A percentile compares a stretch with the other conserved stretches of the same genome.
Conservation (phyloP, 1,140 invertebrate genomes). For the Leucophenga varia region DNA sequence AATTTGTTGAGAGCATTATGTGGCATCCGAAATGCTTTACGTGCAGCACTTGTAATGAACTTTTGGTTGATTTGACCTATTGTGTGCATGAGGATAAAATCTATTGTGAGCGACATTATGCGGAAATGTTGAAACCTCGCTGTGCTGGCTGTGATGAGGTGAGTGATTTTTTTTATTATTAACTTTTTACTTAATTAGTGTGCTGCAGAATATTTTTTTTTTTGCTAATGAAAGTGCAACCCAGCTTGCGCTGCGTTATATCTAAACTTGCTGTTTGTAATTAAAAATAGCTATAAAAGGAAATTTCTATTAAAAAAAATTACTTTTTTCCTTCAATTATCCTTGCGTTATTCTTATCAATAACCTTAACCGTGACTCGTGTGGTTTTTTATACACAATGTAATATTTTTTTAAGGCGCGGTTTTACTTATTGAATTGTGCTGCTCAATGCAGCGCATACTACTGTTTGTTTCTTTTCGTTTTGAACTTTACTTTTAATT, state of each 20-base stretch:
- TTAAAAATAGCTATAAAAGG: conserved; percentile 20
- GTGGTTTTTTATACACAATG: too few relatives aligned
- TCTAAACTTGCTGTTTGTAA: neutral
- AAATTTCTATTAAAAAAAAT: too few relatives aligned
- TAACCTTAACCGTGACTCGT: too few relatives aligned
- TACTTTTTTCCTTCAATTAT: too few relatives aligned
- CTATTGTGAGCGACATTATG: conserved; percentile 92
- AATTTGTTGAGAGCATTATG: conserved; percentile 61
- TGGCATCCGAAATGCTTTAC: conserved; percentile 90
- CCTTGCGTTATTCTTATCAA: too few relatives aligned
- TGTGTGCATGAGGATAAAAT: conserved; percentile 83
- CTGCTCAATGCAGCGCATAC: conserved; percentile 3
- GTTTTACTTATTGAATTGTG: conserved; percentile 44
- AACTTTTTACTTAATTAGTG: too few relatives aligned
- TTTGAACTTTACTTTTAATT: too few relatives aligned
- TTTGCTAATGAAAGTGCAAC: too few relatives aligned
- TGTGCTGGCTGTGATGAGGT: conserved; percentile 95
- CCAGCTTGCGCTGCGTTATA: neutral
- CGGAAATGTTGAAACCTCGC: conserved; percentile 86
- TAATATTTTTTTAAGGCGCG: too few relatives aligned
- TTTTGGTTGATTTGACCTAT: conserved; percentile 90
- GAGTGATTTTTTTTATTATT: conserved; percentile 56
- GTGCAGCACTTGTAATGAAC: conserved; percentile 80
- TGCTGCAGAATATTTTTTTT: too few relatives aligned
- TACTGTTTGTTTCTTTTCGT: too few relatives aligned